These are phyloP conservation scores for Bombus impatiens DNA, from an alignment of 1,140 invertebrate species.

Conservation along the genomic window DNA sequence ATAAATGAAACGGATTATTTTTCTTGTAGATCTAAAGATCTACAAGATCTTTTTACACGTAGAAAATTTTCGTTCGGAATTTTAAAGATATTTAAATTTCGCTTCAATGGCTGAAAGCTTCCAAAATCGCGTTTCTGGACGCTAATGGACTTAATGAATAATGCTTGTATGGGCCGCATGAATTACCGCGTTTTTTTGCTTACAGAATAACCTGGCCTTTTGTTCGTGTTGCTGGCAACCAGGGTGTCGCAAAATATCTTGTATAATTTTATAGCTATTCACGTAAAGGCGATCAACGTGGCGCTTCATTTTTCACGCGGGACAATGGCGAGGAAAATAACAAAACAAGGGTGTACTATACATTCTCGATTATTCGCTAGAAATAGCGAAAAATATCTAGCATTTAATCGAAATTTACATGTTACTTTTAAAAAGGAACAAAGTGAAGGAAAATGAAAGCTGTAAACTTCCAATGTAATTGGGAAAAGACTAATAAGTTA, in stretches of 20 bases:
- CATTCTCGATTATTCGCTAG: not conserved
- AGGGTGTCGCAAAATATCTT: not conserved
- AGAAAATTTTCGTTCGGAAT: not conserved
- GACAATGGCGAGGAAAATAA: slow-evolving; percentile 25
- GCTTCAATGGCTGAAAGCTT: not conserved
- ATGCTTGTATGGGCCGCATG: not conserved
- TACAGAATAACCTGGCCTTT: not conserved
- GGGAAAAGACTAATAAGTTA: not conserved
- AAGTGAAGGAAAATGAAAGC: not conserved
- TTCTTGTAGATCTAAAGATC: too few species aligned
- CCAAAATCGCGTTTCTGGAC: not conserved
- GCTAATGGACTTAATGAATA: slow-evolving; percentile 14
- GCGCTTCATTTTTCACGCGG: slow-evolving; percentile 32
- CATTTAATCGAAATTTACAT: not conserved
- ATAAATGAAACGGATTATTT: not conserved
- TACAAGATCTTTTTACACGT: not conserved
- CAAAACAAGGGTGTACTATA: not conserved
- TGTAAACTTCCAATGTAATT: not conserved
- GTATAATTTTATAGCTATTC: slow-evolving; percentile 23
- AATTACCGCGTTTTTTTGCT: not conserved
- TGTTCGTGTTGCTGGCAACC: not conserved
- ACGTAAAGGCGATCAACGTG: slow-evolving; percentile 24
- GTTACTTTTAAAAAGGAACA: not conserved
- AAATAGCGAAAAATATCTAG: not conserved
- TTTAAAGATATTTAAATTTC: not conserved